These are phyloP conservation scores for Montipora cactus DNA, from an alignment of 64 coral and sea anemone genomes.

Conservation along the genomic window DNA sequence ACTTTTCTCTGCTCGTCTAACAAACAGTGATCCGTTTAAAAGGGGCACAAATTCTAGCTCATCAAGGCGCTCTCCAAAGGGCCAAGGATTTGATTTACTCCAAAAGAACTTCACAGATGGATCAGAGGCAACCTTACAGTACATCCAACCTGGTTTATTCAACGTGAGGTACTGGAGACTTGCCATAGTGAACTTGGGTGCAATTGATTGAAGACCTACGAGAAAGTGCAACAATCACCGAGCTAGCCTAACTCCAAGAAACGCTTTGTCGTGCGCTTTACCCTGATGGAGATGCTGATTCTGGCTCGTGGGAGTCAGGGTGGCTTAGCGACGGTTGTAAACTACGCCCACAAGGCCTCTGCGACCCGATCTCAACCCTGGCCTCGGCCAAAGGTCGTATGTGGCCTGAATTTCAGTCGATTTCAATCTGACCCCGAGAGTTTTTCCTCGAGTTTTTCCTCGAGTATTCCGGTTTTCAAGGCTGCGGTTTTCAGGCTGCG, in stretches of 20 bases:
- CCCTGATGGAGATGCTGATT: neutral
- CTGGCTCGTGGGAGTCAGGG: too few relatives aligned
- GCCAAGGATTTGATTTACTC: conserved; percentile 73
- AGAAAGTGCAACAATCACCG: neutral
- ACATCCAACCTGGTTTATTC: conserved; percentile 71
- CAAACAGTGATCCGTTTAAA: conserved; percentile 83
- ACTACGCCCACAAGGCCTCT: too few relatives aligned
- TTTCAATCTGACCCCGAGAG: too few relatives aligned
- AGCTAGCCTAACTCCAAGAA: too few relatives aligned
- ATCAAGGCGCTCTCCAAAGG: conserved; percentile 50
- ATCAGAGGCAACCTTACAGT: conserved; percentile 77
- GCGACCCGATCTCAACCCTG: too few relatives aligned
- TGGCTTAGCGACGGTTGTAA: too few relatives aligned
- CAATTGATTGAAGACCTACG: conserved; percentile 70
- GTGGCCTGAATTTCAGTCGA: too few relatives aligned
- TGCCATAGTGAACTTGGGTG: conserved; percentile 58
- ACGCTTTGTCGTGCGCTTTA: too few relatives aligned
- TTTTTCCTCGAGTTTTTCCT: too few relatives aligned
- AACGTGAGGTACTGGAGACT: conserved; percentile 62
- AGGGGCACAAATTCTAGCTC: conserved; percentile 75
- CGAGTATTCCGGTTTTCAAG: too few relatives aligned
- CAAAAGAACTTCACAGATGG: conserved; percentile 86
- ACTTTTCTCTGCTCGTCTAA: conserved; percentile 66
- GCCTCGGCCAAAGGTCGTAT: too few relatives aligned
- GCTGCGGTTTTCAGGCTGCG: too few relatives aligned